A percentile compares a stretch with the other conserved stretches of the same genome.
These are phyloP conservation scores for Grus americana DNA, from an alignment of 2,113 vertebrate species.

Conservation along the genomic window DNA sequence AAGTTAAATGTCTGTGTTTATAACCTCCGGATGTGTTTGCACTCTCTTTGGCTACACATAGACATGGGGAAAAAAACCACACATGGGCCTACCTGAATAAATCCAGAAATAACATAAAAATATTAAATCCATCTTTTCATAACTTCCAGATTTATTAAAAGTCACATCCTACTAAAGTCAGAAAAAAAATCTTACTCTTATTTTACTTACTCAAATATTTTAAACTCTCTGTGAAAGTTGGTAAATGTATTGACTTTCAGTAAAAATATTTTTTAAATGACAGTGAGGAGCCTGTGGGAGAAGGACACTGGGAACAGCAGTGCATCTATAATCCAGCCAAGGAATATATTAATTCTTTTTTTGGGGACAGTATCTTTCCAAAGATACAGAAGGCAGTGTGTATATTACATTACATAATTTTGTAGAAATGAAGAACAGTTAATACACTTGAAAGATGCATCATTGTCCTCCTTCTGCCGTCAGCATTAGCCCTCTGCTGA, in stretches of 20 bases:
- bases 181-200: neutral
- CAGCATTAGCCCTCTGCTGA: neutral
- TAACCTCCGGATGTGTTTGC: neutral
- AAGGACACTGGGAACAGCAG: neutral
- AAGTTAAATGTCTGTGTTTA: neutral
- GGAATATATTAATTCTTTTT: neutral
- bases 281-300: neutral
- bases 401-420: neutral
- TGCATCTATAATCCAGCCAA: neutral
- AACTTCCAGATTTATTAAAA: neutral
- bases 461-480: neutral
- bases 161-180: neutral
- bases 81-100: neutral
- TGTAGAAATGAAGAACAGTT: neutral
- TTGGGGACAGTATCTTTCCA: neutral
- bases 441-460: neutral
- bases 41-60: neutral
- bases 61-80: accelerated
- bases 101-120: neutral
- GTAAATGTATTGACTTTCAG: neutral
- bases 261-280: neutral
- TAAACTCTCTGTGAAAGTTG: neutral
- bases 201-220: neutral
- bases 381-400: neutral
- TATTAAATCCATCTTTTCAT: neutral